Percentiles rank a stretch among this genome's conserved stretches.
Conservation (phyloP, 2,797 vertebrate genomes). For the Helicolenus hilgendorfi region DNA sequence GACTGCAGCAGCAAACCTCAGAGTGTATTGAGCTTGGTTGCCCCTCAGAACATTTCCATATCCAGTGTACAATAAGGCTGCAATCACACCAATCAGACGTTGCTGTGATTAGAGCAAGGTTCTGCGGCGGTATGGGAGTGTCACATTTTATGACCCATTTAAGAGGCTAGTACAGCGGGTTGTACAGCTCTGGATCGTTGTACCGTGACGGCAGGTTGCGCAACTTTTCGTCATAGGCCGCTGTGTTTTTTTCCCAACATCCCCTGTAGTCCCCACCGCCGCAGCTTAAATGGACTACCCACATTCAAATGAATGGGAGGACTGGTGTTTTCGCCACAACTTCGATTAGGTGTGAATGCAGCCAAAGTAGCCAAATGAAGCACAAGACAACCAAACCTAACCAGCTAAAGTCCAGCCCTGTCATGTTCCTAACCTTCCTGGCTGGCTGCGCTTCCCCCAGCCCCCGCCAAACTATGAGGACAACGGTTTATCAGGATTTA, state of each 20-base stretch:
- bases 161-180: background rate
- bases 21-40: too few species aligned
- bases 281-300: background rate
- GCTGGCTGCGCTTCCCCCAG: constrained; percentile 43
- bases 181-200: background rate
- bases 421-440: constrained; percentile 30
- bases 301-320: background rate
- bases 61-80: too few species aligned
- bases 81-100: too few species aligned
- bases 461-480: constrained; percentile 47
- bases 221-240: too few species aligned
- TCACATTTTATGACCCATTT: too few species aligned
- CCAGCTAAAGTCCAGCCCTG: background rate
- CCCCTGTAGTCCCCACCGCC: fast-evolving
- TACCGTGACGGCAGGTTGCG: fast-evolving
- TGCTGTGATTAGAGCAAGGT: too few species aligned
- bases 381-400: background rate
- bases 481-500: constrained; percentile 82
- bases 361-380: background rate
- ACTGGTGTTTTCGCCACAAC: background rate
- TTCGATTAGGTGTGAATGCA: background rate
- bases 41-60: too few species aligned
- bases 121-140: too few species aligned
- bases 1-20: too few species aligned
- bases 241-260: background rate